phyloP scores from a whole-genome alignment of 1,140 invertebrate genomes.

The Sitobion miscanthi region DNA sequence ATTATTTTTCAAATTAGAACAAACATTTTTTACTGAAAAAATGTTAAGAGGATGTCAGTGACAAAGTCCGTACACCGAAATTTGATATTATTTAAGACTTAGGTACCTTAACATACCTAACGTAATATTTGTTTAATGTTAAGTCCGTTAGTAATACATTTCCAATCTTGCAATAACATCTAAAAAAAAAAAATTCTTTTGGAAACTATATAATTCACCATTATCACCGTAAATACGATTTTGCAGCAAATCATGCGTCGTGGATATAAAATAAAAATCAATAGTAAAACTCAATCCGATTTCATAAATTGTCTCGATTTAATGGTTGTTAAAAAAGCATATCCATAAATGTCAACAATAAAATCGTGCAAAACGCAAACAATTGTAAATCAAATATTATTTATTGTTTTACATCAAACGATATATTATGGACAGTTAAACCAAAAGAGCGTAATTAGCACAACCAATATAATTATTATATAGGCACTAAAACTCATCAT shows the following conservation, averaged over 20 bases:
- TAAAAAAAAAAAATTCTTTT: no score
- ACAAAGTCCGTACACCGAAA: no score
- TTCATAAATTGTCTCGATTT: background rate
- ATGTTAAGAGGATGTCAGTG: no score
- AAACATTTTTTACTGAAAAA: no score
- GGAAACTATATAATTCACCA: no score
- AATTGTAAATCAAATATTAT: background rate
- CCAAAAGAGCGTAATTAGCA: background rate
- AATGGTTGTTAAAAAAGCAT: no score
- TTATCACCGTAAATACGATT: background rate
- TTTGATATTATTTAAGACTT: no score
- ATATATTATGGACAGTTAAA: background rate
- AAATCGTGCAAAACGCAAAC: background rate
- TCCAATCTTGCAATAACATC: no score
- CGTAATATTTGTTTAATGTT: no score
- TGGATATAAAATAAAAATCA: background rate
- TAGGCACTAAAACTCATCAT: background rate
- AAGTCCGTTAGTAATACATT: no score
- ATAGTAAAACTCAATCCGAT: background rate
- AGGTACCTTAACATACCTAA: no score
- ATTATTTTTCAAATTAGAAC: no score
- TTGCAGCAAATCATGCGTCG: background rate
- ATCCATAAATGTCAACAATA: background rate
- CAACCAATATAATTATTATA: background rate
- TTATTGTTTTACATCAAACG: background rate